Conservation (phyloP, 2,888 invertebrate genomes). For the Cephus pygmeus region DNA sequence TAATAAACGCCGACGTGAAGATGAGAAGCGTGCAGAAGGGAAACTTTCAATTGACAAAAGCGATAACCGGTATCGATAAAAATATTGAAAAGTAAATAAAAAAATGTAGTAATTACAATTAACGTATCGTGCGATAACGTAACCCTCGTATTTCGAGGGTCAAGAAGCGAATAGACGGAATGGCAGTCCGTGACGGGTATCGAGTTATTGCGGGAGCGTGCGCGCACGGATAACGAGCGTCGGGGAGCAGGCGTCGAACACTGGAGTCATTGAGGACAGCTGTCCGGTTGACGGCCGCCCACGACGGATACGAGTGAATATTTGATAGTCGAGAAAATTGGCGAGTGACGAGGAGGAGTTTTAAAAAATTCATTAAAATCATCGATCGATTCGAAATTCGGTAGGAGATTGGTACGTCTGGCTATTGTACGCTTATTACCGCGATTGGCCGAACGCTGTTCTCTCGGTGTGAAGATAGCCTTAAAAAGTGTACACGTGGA, state of each 20-base stretch:
- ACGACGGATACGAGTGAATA: conserved; percentile 39
- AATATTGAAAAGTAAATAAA: not conserved
- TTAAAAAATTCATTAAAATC: not conserved
- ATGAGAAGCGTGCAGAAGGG: not conserved
- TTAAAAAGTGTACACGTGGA: not conserved
- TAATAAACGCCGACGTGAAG: not conserved
- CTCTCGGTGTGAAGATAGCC: not conserved
- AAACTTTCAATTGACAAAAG: not conserved
- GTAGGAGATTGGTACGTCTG: not conserved
- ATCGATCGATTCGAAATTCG: not conserved
- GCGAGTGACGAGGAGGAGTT: not conserved
- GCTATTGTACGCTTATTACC: not conserved
- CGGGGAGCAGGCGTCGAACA: conserved; percentile 46
- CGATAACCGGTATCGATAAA: not conserved
- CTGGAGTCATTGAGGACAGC: conserved; percentile 45
- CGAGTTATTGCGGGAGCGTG: conserved; percentile 42
- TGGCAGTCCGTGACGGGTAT: not conserved
- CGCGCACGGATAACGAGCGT: conserved; percentile 46
- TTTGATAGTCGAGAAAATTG: conserved; percentile 29
- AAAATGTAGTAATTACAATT: too few species aligned
- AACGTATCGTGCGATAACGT: not conserved
- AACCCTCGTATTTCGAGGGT: not conserved
- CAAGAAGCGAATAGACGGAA: not conserved
- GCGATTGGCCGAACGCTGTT: not conserved
- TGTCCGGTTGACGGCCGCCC: conserved; percentile 47